Evolutionary conservation across 1,140 invertebrate species (phyloP).

Genomic region (Phthorimaea operculella): DNA sequence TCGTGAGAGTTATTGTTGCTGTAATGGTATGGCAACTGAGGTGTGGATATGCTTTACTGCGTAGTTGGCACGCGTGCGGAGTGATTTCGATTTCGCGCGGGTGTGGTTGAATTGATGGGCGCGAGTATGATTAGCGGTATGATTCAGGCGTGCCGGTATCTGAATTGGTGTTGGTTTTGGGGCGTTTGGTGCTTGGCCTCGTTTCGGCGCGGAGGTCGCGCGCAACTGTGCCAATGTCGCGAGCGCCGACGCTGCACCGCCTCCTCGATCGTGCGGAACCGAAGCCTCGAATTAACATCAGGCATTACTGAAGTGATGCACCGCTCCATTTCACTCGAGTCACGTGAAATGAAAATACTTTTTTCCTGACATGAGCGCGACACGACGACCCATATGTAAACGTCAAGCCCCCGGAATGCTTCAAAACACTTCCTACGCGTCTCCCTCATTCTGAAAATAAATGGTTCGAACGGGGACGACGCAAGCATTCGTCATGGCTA

Average conservation of each 20-base stretch:
- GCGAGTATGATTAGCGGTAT: constrained; percentile 29
- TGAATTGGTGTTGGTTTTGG: constrained; percentile 45
- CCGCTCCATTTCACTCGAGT: background rate
- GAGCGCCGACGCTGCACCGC: constrained; percentile 32
- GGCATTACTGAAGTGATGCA: background rate
- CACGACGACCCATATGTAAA: no score
- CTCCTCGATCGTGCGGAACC: constrained; percentile 53
- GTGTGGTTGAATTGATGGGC: constrained; percentile 24
- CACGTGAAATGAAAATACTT: background rate
- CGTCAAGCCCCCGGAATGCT: constrained; percentile 17
- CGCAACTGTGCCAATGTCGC: constrained; percentile 64
- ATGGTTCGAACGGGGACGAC: constrained; percentile 33
- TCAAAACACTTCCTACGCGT: constrained; percentile 40
- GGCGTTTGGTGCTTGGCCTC: constrained; percentile 52
- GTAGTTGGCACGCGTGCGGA: constrained; percentile 33
- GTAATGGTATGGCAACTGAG: constrained; percentile 20
- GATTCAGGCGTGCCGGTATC: constrained; percentile 58
- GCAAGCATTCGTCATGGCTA: constrained; percentile 48
- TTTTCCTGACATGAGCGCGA: no score
- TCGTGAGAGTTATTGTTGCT: constrained; percentile 28
- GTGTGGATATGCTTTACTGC: constrained; percentile 16
- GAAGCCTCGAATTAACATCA: constrained; percentile 21
- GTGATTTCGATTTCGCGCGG: constrained; percentile 27
- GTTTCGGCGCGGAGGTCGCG: constrained; percentile 49
- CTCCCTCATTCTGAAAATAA: constrained; percentile 45